Percentiles rank a stretch among this genome's conserved stretches.
phyloP scores from a whole-genome alignment of 2,113 vertebrate genomes.

The Propithecus coquereli region DNA sequence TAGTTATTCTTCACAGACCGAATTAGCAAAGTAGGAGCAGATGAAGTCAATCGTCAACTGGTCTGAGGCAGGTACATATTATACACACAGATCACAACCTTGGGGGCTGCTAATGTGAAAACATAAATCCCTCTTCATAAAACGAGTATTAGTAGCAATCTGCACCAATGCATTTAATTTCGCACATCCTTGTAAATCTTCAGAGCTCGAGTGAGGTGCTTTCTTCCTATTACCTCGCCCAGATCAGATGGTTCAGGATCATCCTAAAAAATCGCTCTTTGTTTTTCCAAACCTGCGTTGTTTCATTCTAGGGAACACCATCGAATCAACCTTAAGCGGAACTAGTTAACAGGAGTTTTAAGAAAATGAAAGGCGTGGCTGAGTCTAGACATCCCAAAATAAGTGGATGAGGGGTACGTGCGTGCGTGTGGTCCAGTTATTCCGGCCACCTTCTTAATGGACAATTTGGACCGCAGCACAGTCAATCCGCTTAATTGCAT shows the following conservation, averaged over 20 bases:
- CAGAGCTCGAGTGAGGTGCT: constrained; percentile 41
- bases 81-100: constrained; percentile 76
- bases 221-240: constrained; percentile 35
- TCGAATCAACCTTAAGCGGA: constrained; percentile 15
- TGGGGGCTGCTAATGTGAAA: constrained; percentile 72
- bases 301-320: not conserved
- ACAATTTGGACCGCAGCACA: constrained; percentile 71
- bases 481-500: constrained; percentile 75
- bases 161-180: constrained; percentile 62
- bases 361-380: constrained; percentile 59
- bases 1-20: constrained; percentile 70
- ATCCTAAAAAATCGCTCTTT: not conserved
- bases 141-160: constrained; percentile 65
- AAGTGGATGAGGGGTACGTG: constrained; percentile 26
- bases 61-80: constrained; percentile 62
- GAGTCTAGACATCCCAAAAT: constrained; percentile 66
- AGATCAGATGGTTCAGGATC: constrained; percentile 38
- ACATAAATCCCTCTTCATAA: constrained; percentile 72
- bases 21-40: constrained; percentile 78
- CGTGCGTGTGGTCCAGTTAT: constrained; percentile 50
- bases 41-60: constrained; percentile 71
- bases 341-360: constrained; percentile 58
- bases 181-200: constrained; percentile 71
- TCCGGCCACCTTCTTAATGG: constrained; percentile 74
- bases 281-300: constrained; percentile 6